phyloP scores from a whole-genome alignment of 2,113 vertebrate genomes.

The Xiphophorus hellerii region DNA sequence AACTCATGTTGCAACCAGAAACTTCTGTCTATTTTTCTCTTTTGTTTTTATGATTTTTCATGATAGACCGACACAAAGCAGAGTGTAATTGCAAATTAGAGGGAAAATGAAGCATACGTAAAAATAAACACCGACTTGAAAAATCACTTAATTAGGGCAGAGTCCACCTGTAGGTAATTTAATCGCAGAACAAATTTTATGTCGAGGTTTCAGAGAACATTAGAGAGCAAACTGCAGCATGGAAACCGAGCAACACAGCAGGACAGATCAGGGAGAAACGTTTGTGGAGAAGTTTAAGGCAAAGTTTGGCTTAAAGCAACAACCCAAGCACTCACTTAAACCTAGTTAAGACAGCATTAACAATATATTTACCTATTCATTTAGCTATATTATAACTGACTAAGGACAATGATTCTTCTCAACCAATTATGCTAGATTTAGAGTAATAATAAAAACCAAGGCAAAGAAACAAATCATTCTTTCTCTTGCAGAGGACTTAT shows the following conservation, averaged over 20 bases:
- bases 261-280: background rate
- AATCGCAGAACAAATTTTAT: background rate
- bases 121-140: background rate
- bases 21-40: background rate
- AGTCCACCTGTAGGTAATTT: background rate
- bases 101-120: background rate
- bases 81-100: background rate
- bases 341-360: no score
- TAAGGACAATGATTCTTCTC: no score
- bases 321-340: no score
- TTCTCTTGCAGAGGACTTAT: no score
- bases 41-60: background rate
- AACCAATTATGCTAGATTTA: no score
- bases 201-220: background rate
- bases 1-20: background rate
- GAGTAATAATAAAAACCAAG: no score
- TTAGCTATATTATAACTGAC: no score
- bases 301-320: background rate
- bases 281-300: background rate
- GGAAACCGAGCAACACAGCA: background rate
- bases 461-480: no score
- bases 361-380: no score
- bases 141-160: background rate
- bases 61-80: background rate
- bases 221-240: background rate